Percentiles rank a stretch among this genome's conserved stretches.
Evolutionary conservation across 2,113 vertebrate species (phyloP).

Genomic region (Labeo rohita): DNA sequence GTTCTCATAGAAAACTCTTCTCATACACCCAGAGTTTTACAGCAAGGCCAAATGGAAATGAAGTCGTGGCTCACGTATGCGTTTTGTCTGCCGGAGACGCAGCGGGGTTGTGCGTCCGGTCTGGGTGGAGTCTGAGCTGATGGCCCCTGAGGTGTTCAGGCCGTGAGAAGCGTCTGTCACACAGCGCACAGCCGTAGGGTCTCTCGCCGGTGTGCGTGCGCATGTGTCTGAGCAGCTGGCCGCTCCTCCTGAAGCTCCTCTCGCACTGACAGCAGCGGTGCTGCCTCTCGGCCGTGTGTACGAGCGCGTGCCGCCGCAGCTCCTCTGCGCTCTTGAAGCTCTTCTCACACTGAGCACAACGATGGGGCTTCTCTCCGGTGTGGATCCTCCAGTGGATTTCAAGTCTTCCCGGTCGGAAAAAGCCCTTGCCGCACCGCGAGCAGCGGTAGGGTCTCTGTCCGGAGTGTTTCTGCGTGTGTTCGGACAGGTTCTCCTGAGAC

Average conservation of each 20-base stretch:
- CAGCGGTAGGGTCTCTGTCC: not conserved
- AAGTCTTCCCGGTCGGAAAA: not conserved
- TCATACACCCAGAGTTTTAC: too few species aligned
- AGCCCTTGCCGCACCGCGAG: not conserved
- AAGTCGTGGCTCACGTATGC: too few species aligned
- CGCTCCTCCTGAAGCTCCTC: not conserved
- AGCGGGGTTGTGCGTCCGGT: not conserved
- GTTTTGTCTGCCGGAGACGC: too few species aligned
- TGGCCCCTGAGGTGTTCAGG: not conserved
- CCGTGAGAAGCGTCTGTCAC: not conserved
- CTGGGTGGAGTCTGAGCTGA: not conserved
- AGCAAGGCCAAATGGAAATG: too few species aligned
- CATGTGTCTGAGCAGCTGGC: constrained; percentile 6
- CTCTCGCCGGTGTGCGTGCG: not conserved
- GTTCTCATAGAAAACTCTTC: too few species aligned
- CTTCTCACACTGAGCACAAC: not conserved
- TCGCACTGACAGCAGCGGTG: not conserved
- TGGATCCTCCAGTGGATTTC: not conserved
- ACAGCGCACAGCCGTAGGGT: not conserved
- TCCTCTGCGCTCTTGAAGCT: not conserved
- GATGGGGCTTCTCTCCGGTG: not conserved
- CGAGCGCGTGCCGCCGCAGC: not conserved
- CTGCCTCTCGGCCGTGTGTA: not conserved
- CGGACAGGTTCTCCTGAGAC: not conserved
- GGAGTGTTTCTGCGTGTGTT: not conserved